Base-by-base conservation (phyloP, 2,888 invertebrate genomes). In the Drosophila melanosoma region DNA sequence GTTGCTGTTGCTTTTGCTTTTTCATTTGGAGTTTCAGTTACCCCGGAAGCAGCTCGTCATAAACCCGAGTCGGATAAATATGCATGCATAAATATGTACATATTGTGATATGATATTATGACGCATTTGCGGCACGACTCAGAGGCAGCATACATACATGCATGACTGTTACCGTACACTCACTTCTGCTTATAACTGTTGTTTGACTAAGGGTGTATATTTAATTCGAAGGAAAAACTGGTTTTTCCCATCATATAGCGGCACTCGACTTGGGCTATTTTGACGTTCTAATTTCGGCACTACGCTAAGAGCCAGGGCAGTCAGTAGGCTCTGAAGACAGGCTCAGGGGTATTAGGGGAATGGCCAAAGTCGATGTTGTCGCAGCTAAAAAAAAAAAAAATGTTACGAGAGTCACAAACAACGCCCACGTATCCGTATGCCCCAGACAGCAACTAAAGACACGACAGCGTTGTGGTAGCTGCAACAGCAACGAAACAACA, bases 201-300 rank as follows among this genome's bases (percentile, higher is more conserved):
- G 51, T 58, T 58, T 69, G 56, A 56, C 67, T 71, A 78, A 78
- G 78, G 78, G 78, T 81, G 68, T 79, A 49, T 52, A 17, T 66
- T 65, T 45, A 38, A 48, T 68, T 54, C 32, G 54, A 45, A 54
- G 45, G 58, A 66, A 51, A 78, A 76, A 78, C 76, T 65, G 76
- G 76, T 76, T 76, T 75, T 45, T 71, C 79, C 63, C 79, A 77
- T 67, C 57, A 64, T 60, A 69, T 79, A 65, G 54, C 67, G 59
- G 75, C 67, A 68, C 68, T 62, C 74, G 32, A 61, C 69, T 35
- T 26, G 20, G 76, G 42, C 65, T 35, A 69, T 56, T 64, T 63
- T 80, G 70, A 78, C 77, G 77, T 78, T 78, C 77, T 78, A 78
- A 78, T 78, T 78, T 78, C 80, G 80, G 80, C 65, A 59, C 80